phyloP scores from a whole-genome alignment of 2,888 invertebrate species.

The Melikaiella ostensackeni region DNA sequence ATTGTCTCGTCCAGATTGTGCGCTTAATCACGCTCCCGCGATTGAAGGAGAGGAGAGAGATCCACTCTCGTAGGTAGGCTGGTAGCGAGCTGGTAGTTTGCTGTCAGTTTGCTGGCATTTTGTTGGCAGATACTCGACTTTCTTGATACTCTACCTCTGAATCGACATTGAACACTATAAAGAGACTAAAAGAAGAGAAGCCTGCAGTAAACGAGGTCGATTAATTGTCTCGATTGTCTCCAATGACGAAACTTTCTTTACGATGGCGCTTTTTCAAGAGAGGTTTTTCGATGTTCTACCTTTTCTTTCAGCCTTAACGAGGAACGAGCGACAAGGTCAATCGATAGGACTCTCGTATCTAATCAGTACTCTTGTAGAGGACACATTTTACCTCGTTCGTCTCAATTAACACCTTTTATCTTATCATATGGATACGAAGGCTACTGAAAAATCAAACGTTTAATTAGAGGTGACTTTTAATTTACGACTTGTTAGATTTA shows the following conservation, averaged over 20 bases:
- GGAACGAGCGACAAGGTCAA: constrained; percentile 7
- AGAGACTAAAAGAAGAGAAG: neutral
- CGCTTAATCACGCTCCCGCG: constrained; percentile 69
- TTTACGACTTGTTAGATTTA: neutral
- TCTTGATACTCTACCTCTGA: neutral
- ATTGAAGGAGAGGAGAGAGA: constrained; percentile 58
- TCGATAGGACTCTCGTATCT: neutral
- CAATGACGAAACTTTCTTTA: constrained; percentile 34
- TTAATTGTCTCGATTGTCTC: constrained; percentile 38
- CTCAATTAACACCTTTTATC: constrained; percentile 9
- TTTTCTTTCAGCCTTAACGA: neutral
- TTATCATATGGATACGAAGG: neutral
- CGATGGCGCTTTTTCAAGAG: constrained; percentile 16
- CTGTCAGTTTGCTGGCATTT: no score
- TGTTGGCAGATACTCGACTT: no score
- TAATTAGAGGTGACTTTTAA: neutral
- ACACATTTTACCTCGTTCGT: constrained; percentile 6
- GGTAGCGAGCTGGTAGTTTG: no score
- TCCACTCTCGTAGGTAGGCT: constrained; percentile 53
- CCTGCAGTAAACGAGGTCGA: neutral
- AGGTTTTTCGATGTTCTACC: neutral
- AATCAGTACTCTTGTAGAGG: constrained; percentile 11
- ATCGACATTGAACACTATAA: constrained; percentile 6
- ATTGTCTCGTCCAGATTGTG: constrained; percentile 72
- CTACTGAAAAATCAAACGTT: neutral